Percentiles rank a stretch among this genome's conserved stretches.
Conservation (phyloP, 2,797 vertebrate genomes). For the Poeciliopsis turneri region DNA sequence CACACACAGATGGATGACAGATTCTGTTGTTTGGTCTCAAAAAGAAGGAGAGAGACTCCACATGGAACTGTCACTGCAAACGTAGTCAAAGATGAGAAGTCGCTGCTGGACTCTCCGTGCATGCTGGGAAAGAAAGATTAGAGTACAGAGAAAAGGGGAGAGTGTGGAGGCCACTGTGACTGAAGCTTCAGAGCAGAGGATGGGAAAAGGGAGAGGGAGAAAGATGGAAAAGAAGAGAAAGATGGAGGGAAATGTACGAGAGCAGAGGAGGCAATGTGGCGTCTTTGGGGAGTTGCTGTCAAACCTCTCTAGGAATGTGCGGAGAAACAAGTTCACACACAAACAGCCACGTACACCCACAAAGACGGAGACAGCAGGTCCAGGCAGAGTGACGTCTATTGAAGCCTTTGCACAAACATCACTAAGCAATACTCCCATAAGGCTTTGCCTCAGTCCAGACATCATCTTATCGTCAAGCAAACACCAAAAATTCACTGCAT, state of each 20-base stretch:
- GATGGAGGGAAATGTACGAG: constrained; percentile 26
- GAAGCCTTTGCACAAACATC: constrained; percentile 62
- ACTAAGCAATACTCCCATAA: constrained; percentile 56
- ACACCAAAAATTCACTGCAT: constrained; percentile 33
- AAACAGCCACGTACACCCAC: constrained; percentile 14
- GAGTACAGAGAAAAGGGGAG: constrained; percentile 27
- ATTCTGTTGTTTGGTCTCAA: constrained; percentile 63
- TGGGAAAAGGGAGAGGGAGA: constrained; percentile 18
- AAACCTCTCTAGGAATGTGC: constrained; percentile 83
- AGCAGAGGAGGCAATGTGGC: constrained; percentile 8
- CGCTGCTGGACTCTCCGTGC: constrained; percentile 54
- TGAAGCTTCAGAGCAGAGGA: constrained; percentile 31
- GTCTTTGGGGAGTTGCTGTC: constrained; percentile 85
- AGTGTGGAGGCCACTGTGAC: constrained; percentile 30
- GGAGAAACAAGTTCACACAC: constrained; percentile 76
- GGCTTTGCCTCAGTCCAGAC: constrained; percentile 58
- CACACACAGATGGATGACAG: constrained; percentile 43
- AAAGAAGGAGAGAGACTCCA: constrained; percentile 54
- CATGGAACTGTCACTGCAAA: constrained; percentile 69
- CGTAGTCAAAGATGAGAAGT: constrained; percentile 57
- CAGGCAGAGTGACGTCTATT: constrained; percentile 53
- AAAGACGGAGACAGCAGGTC: constrained; percentile 44
- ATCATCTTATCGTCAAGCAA: constrained; percentile 56
- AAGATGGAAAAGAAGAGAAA: constrained; percentile 29
- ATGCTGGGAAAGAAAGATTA: constrained; percentile 67